Base-by-base conservation (phyloP, 2,888 invertebrate genomes). In the Napeogenes sylphis region DNA sequence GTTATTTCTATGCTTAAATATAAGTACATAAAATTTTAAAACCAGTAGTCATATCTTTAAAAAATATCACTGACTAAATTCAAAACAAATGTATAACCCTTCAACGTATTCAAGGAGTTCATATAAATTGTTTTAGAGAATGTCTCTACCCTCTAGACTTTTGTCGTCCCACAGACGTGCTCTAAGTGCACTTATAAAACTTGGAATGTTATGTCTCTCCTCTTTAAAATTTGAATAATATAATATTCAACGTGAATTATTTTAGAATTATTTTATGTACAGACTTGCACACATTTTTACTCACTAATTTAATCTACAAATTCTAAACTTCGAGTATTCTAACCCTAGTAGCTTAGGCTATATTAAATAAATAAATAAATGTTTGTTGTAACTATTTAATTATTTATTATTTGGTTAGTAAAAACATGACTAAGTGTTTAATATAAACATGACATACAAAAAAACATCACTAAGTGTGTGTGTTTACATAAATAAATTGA, bases 81-180 rank as follows among this genome's bases (percentile, higher is more conserved):
- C 59, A 65, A 69, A 69, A 69, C 70, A 68, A 68, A 68, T 66
- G 66, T 64, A 69, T 67, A 60, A 66, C 62, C 61, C 51, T 59
- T 59, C 59, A 51, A 30, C 30, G 21, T 30, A 51, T 45, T 64
- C 10, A 58, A 67, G 59, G 64, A 62, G 53, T 64, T 61, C 64
- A 64, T 62, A 61, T 65, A 69, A 73, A 71, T 70, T 71, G 69
- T 70, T 70, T 69, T 70, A 68, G 67, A 68, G 71, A 66, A 68
- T 60, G 59, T 68, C 68, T 71, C 68, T 66, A 65, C 69, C 66
- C 71, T 71, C 69, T 65, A 66, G 67, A 68, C 65, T 64, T 64
- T 56, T 58, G 56, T 59, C 66, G 65, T 63, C 56, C 60, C 60
- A 61, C 67, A 66, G 69, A 68, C 70, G 67, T 66, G 70, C 61